Percentiles rank a stretch among this genome's conserved stretches.
Evolutionary conservation across 2,797 vertebrate genomes (phyloP).

Genomic region (Peromyscus eremicus): DNA sequence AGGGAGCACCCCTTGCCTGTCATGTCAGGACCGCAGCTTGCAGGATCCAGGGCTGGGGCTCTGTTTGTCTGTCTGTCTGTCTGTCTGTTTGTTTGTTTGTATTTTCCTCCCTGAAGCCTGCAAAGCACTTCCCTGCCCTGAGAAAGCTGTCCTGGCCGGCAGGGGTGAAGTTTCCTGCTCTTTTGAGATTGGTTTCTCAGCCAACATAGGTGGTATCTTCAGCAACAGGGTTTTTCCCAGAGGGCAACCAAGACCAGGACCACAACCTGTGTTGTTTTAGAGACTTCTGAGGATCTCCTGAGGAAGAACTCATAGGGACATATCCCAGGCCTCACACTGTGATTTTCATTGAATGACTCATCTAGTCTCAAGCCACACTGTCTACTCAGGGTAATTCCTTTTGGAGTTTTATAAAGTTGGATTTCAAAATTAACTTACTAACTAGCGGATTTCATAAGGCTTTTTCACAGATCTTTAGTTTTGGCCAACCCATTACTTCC

Average conservation of each 20-base stretch:
- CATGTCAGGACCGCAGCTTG: background rate
- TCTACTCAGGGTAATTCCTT: background rate
- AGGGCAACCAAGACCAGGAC: background rate
- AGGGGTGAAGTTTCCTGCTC: background rate
- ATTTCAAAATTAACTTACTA: background rate
- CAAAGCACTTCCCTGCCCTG: background rate
- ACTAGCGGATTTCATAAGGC: background rate
- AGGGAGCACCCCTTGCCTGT: background rate
- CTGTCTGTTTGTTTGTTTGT: too few species aligned
- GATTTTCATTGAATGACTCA: background rate
- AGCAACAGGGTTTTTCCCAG: background rate
- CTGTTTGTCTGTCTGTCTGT: background rate
- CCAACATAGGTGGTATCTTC: background rate
- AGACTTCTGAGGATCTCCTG: background rate
- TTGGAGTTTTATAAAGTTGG: background rate
- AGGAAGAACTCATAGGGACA: background rate
- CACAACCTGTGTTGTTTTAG: background rate
- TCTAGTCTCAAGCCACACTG: background rate
- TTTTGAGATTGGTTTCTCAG: background rate
- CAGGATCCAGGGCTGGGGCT: background rate
- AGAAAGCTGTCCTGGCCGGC: background rate
- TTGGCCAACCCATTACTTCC: background rate
- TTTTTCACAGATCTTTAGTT: background rate
- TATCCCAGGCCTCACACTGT: background rate
- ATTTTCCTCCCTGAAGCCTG: too few species aligned